A percentile compares a stretch with the other conserved stretches of the same genome.
phyloP scores from a whole-genome alignment of 1,140 invertebrate species.

The Octopus bimaculoides region DNA sequence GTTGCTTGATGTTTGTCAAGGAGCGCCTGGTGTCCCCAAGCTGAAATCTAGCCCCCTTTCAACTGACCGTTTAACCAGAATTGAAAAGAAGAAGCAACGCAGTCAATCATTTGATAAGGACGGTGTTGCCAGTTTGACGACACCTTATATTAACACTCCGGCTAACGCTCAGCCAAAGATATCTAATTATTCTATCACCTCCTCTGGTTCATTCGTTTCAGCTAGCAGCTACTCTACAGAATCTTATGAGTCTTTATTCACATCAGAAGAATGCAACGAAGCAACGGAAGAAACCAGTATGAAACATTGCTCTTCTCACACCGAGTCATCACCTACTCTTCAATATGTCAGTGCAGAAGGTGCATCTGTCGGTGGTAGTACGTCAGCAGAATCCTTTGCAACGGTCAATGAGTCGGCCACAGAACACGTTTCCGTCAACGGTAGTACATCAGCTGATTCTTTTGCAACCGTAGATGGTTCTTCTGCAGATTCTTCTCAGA shows the following conservation, averaged over 20 bases:
- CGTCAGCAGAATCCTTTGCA: constrained; percentile 1
- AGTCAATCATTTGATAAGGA: neutral
- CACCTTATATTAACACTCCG: neutral
- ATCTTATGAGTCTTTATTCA: neutral
- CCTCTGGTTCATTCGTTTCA: neutral
- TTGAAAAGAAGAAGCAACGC: neutral
- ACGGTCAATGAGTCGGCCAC: neutral
- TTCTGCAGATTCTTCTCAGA: neutral
- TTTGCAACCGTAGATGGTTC: neutral
- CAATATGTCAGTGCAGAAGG: neutral
- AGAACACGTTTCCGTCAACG: neutral
- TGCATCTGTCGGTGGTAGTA: neutral
- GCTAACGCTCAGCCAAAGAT: neutral
- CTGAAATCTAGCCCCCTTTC: neutral
- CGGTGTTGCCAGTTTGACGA: neutral
- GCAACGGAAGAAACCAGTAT: no score
- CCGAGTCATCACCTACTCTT: neutral
- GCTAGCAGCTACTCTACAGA: neutral
- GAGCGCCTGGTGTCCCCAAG: neutral
- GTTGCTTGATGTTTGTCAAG: neutral
- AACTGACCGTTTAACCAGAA: neutral
- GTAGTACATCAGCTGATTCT: neutral
- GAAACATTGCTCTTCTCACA: no score
- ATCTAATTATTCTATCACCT: neutral
- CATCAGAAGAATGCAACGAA: neutral